Percentiles rank a stretch among this genome's conserved stretches.
These are phyloP conservation scores for Thera britannica DNA, from an alignment of 2,888 invertebrate genomes.

Conservation along the genomic window DNA sequence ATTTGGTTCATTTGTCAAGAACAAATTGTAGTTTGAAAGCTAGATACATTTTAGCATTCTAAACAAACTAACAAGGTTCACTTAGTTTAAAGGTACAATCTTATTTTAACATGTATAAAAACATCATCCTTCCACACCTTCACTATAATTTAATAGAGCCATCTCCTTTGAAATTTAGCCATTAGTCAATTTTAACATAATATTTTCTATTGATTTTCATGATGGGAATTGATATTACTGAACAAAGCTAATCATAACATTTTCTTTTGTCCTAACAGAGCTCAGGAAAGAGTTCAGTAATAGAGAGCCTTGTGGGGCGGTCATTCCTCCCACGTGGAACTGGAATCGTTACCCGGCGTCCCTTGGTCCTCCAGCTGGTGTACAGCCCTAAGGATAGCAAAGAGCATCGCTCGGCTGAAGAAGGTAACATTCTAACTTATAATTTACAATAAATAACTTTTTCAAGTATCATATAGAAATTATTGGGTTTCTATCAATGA, in stretches of 20 bases:
- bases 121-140: too few species aligned
- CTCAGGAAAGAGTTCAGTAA: slow-evolving; percentile 99
- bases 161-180: too few species aligned
- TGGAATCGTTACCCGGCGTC: slow-evolving; percentile 98
- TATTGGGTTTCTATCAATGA: too few species aligned
- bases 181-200: too few species aligned
- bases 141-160: too few species aligned
- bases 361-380: slow-evolving; percentile 96
- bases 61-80: too few species aligned
- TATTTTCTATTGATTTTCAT: neutral
- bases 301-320: slow-evolving; percentile 98
- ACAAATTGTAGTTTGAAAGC: too few species aligned
- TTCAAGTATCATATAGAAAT: too few species aligned
- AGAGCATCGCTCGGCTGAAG: slow-evolving; percentile 93
- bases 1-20: neutral
- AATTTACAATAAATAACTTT: neutral
- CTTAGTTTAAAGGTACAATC: too few species aligned
- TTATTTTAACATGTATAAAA: too few species aligned
- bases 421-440: slow-evolving; percentile 85
- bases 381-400: slow-evolving; percentile 96
- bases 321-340: slow-evolving; percentile 98
- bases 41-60: too few species aligned
- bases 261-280: slow-evolving; percentile 86
- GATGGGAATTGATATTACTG: too few species aligned
- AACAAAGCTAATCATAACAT: slow-evolving; percentile 5